Evolutionary conservation across 1,140 invertebrate species (phyloP).

Genomic region (Papilio polyxenes): DNA sequence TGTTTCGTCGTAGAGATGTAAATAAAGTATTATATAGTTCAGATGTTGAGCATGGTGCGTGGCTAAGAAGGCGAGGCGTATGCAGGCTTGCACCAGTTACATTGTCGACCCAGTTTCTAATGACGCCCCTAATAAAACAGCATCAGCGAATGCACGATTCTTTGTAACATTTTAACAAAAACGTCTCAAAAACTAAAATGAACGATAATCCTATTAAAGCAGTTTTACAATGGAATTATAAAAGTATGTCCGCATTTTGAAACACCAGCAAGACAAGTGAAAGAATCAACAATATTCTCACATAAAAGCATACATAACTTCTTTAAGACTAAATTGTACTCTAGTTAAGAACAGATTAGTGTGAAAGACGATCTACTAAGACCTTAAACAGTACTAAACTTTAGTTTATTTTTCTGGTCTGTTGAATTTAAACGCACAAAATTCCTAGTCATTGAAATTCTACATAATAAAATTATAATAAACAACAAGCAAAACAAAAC

Average conservation of each 20-base stretch:
- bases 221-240: not conserved
- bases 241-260: not conserved
- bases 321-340: not conserved
- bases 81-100: conserved; percentile 40
- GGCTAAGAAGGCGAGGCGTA: conserved; percentile 11
- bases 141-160: conserved; percentile 37
- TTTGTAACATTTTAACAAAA: conserved; percentile 29
- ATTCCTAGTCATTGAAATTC: too few relatives aligned
- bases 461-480: too few relatives aligned
- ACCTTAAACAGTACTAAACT: too few relatives aligned
- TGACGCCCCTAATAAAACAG: conserved; percentile 50
- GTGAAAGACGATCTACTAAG: too few relatives aligned
- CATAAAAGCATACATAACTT: not conserved
- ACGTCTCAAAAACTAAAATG: not conserved
- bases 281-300: not conserved
- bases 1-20: not conserved
- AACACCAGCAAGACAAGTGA: too few relatives aligned
- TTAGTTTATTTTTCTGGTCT: too few relatives aligned
- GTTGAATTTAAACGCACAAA: too few relatives aligned
- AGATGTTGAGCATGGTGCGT: conserved; percentile 1
- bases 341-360: not conserved
- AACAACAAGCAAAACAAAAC: too few relatives aligned
- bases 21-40: not conserved
- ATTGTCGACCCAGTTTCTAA: conserved; percentile 66
- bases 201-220: not conserved